Evolutionary conservation across 2,797 vertebrate species (phyloP).

Genomic region (Centroberyx gerrardi): DNA sequence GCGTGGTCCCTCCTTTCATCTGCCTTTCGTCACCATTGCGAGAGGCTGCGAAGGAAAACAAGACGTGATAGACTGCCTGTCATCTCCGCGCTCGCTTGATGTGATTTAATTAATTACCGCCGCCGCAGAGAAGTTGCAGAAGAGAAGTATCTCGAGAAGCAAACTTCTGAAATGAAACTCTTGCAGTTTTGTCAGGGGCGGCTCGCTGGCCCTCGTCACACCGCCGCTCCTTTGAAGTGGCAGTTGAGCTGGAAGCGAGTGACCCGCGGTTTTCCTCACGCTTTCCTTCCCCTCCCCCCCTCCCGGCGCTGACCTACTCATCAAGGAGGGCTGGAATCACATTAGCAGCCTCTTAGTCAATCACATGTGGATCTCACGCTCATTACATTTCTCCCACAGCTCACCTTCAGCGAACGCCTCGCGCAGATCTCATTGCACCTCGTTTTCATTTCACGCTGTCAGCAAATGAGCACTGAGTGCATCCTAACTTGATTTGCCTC

Average conservation of each 20-base stretch:
- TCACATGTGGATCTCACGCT: conserved; percentile 59
- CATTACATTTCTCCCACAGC: conserved; percentile 60
- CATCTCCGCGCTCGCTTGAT: conserved; percentile 49
- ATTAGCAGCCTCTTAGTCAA: conserved; percentile 70
- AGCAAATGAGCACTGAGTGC: conserved; percentile 68
- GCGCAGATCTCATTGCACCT: conserved; percentile 66
- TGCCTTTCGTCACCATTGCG: conserved; percentile 28
- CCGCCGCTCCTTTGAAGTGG: conserved; percentile 43
- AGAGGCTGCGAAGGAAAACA: conserved; percentile 48
- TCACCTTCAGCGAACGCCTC: conserved; percentile 55
- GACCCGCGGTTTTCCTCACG: conserved; percentile 39
- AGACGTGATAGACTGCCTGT: conserved; percentile 66
- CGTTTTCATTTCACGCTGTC: conserved; percentile 62
- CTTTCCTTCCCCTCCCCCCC: conserved; percentile 7
- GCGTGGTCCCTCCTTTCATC: conserved; percentile 52
- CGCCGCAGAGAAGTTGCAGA: conserved; percentile 21
- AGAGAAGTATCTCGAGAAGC: conserved; percentile 34
- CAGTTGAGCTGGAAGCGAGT: conserved; percentile 47
- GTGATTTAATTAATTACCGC: conserved; percentile 71
- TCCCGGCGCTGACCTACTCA: conserved; percentile 53
- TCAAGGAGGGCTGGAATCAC: conserved; percentile 58
- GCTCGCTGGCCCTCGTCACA: conserved; percentile 6
- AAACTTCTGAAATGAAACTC: conserved; percentile 36
- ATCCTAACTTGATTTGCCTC: conserved; percentile 68
- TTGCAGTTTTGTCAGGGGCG: not conserved